Evolutionary conservation across 2,888 invertebrate genomes (phyloP).

Genomic region (Amorpha juglandis): DNA sequence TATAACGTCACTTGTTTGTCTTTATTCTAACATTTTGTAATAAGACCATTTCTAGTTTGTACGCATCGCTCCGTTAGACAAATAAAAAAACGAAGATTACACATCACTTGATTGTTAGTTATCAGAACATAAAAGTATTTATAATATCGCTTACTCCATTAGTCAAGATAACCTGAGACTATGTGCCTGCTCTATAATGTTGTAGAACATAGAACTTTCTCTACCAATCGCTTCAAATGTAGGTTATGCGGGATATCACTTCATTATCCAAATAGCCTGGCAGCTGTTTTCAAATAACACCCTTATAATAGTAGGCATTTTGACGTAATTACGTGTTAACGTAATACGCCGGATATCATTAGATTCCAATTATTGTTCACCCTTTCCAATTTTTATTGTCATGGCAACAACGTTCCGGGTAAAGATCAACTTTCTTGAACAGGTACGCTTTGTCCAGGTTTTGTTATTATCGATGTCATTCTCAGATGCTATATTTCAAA

Average conservation of each 20-base stretch:
- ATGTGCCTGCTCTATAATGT: neutral
- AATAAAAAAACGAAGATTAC: no score
- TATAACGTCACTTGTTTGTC: no score
- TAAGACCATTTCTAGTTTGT: no score
- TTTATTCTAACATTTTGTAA: no score
- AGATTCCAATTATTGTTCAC: slow-evolving; percentile 17
- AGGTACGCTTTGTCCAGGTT: neutral
- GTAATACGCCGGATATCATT: slow-evolving; percentile 21
- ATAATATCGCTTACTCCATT: no score
- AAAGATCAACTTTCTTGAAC: neutral
- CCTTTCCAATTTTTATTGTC: slow-evolving; percentile 9
- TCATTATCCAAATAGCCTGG: neutral
- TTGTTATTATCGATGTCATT: no score
- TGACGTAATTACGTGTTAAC: slow-evolving; percentile 18
- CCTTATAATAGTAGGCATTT: neutral
- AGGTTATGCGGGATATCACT: neutral
- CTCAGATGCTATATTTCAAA: no score
- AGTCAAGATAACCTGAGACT: neutral
- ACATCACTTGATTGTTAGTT: no score
- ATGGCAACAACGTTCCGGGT: neutral
- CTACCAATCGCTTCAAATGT: neutral
- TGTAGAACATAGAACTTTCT: neutral
- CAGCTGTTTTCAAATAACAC: slow-evolving; percentile 1
- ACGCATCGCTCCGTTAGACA: no score
- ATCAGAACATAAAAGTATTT: no score